Evolutionary conservation across 2,797 vertebrate species (phyloP).

Genomic region (Gephyroberyx darwinii): DNA sequence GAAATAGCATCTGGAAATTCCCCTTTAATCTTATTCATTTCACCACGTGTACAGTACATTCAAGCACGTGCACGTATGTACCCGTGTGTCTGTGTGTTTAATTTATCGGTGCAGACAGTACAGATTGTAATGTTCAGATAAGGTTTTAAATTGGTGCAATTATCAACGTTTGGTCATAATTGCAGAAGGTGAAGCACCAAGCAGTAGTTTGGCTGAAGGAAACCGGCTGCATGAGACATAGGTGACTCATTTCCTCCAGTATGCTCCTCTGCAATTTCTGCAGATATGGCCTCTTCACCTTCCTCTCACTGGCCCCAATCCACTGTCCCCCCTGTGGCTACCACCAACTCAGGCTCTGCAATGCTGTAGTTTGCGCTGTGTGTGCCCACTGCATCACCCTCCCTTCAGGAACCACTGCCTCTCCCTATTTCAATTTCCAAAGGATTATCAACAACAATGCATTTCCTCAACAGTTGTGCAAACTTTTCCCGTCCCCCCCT

Average conservation of each 20-base stretch:
- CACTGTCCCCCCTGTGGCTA: slow-evolving; percentile 47
- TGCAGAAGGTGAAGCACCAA: slow-evolving; percentile 37
- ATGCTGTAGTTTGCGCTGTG: slow-evolving; percentile 42
- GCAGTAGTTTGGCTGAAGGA: slow-evolving; percentile 30
- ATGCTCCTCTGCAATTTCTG: slow-evolving; percentile 53
- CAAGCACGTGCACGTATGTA: slow-evolving; percentile 20
- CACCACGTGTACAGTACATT: background rate
- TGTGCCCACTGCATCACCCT: slow-evolving; percentile 55
- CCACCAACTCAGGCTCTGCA: slow-evolving; percentile 53
- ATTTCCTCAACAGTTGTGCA: slow-evolving; percentile 71
- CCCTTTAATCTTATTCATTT: slow-evolving; percentile 35
- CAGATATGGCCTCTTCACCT: slow-evolving; percentile 60
- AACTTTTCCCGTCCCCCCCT: slow-evolving; percentile 62
- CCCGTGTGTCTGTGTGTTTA: slow-evolving; percentile 25
- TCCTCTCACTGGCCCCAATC: slow-evolving; percentile 49
- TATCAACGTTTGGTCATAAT: slow-evolving; percentile 50
- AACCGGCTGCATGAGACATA: slow-evolving; percentile 31
- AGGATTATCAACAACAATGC: slow-evolving; percentile 76
- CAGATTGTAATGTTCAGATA: background rate
- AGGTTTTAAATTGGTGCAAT: slow-evolving; percentile 50
- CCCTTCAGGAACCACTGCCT: slow-evolving; percentile 47
- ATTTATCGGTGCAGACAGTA: slow-evolving; percentile 2
- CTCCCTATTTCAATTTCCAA: slow-evolving; percentile 75
- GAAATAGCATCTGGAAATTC: background rate
- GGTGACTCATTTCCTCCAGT: slow-evolving; percentile 36